phyloP scores from a whole-genome alignment of 2,113 vertebrate genomes.

The Nesogale talazaci region DNA sequence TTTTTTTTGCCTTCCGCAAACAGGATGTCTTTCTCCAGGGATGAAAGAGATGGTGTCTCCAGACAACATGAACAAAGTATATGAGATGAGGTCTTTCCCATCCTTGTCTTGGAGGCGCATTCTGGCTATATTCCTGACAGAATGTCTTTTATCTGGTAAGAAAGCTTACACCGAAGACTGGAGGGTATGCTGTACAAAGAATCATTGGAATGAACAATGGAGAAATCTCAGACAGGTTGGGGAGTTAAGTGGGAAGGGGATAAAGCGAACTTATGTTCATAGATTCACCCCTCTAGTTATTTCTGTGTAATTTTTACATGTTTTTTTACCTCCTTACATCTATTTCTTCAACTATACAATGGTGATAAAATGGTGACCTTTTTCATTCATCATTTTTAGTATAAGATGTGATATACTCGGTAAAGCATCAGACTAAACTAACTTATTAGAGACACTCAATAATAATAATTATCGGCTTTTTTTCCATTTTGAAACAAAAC shows the following conservation, averaged over 20 bases:
- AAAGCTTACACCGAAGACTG: neutral
- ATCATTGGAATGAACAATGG: no score
- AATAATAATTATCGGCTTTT: neutral
- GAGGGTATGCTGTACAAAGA: neutral
- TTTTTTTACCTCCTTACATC: neutral
- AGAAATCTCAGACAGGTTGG: neutral
- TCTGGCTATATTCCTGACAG: neutral
- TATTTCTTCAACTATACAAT: neutral
- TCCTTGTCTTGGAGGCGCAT: no score
- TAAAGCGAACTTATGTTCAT: neutral
- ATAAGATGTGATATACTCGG: neutral
- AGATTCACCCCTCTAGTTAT: neutral
- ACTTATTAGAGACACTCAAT: neutral
- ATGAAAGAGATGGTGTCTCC: no score
- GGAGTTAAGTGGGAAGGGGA: neutral
- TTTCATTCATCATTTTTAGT: neutral
- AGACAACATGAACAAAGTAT: no score
- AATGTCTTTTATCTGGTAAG: neutral
- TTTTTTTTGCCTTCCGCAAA: no score
- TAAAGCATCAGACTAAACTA: neutral
- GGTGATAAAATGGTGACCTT: neutral
- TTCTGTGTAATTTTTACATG: neutral
- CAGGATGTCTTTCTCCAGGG: no score
- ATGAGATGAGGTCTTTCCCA: no score
- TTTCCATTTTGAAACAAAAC: neutral